Conservation (phyloP, 2,888 invertebrate species). For the Drosophila kokeensis region DNA sequence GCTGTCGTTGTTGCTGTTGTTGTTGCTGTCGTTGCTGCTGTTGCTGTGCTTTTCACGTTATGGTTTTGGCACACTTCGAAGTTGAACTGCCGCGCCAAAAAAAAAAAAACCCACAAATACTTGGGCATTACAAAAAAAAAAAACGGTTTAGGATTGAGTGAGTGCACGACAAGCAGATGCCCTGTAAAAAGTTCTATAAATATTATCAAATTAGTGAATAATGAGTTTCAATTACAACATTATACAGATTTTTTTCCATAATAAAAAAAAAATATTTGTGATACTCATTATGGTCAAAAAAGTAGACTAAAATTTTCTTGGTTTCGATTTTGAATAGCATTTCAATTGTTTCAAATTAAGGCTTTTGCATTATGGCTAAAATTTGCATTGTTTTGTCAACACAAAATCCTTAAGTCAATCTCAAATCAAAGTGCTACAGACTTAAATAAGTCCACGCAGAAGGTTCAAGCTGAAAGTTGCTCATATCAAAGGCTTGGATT, state of each 20-base stretch:
- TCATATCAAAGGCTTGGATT: not conserved
- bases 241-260: not conserved
- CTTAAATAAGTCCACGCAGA: not conserved
- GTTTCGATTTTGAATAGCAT: not conserved
- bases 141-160: not conserved
- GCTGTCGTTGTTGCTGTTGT: not conserved
- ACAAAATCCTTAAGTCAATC: not conserved
- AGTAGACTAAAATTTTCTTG: not conserved
- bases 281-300: not conserved
- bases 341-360: not conserved
- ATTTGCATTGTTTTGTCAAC: not conserved
- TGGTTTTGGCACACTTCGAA: conserved; percentile 54
- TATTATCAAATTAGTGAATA: too few species aligned
- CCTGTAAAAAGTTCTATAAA: not conserved
- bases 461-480: not conserved
- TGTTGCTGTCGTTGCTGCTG: conserved; percentile 8
- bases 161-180: not conserved
- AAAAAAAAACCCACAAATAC: not conserved
- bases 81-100: conserved; percentile 26
- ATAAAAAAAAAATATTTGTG: not conserved
- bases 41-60: conserved; percentile 55
- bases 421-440: not conserved
- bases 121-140: not conserved
- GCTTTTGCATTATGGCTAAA: not conserved
- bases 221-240: not conserved